Percentiles rank a stretch among this genome's conserved stretches.
phyloP scores from a whole-genome alignment of 2,113 vertebrate genomes.

The Scophthalmus maximus region DNA sequence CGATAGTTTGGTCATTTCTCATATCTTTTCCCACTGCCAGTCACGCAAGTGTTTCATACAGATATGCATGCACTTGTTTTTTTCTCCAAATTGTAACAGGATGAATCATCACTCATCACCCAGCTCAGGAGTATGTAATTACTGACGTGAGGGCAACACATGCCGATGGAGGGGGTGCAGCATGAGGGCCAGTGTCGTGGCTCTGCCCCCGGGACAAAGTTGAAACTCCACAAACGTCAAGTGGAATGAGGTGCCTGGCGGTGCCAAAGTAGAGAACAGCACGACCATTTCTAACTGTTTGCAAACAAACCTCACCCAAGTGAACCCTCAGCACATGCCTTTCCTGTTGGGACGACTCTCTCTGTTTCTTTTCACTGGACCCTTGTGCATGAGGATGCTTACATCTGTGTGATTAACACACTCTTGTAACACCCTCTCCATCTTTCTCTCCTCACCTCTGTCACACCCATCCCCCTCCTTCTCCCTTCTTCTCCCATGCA shows the following conservation, averaged over 20 bases:
- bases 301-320: slow-evolving; percentile 52
- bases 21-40: slow-evolving; percentile 4
- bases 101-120: slow-evolving; percentile 45
- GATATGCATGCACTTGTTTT: slow-evolving; percentile 38
- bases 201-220: slow-evolving; percentile 39
- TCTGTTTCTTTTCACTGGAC: slow-evolving; percentile 61
- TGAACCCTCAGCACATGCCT: slow-evolving; percentile 54
- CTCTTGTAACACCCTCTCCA: slow-evolving; percentile 3
- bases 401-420: slow-evolving; percentile 58
- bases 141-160: slow-evolving; percentile 42
- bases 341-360: slow-evolving; percentile 44
- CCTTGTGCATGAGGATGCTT: slow-evolving; percentile 37
- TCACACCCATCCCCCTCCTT: slow-evolving; percentile 2
- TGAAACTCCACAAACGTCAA: slow-evolving; percentile 51
- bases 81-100: slow-evolving; percentile 28
- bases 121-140: slow-evolving; percentile 37
- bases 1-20: slow-evolving; percentile 26
- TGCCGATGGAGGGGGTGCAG: slow-evolving; percentile 24
- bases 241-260: slow-evolving; percentile 40
- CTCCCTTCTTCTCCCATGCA: slow-evolving; percentile 48
- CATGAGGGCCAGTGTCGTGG: slow-evolving; percentile 11
- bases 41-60: slow-evolving; percentile 20
- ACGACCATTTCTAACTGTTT: slow-evolving; percentile 40
- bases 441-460: slow-evolving; percentile 8
- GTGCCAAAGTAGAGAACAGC: slow-evolving; percentile 30